Base-by-base conservation (phyloP, 2,797 vertebrate species). In the Poeciliopsis turneri region DNA sequence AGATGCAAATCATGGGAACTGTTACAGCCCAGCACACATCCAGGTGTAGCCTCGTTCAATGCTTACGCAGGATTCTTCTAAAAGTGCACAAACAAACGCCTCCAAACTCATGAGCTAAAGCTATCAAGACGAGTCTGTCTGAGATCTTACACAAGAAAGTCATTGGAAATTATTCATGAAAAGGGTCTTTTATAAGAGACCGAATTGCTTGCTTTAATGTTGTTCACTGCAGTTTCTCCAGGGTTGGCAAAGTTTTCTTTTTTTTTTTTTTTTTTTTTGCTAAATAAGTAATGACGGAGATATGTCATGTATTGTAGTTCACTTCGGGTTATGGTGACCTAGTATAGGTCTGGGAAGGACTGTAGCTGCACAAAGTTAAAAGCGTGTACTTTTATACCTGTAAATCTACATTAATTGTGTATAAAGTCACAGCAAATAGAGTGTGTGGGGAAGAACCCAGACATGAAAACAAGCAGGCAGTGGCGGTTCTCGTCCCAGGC, bases 261-360 rank as follows among this genome's bases (percentile, higher is more conserved):
- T 45, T 43, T 25, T 59, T n/a, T 7, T 28, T 43, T 28, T 15
- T 45, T 15, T 45, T 43, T 25, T 59, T 70, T 45, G 11, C 16
- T 70, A 28, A 70, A 70, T 70, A 70, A 70, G 20, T 73, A 53
- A 73, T 51, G 47, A 51, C 47, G 36, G 20, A 33, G 33, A 36
- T 51, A 51, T 73, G 4, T 73, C 20, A 51, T 53, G 33, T 53
- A 51, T 73, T 73, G 47, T 73, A 12, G 71, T 51, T 39, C 47
- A 25, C 33, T 53, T 73, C 46, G 53, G 72, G 49, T 73, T 39
- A 53, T n/a, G 33, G 30, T 53, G 30, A 73, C 47, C 71, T 36
- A 36, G 11, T 51, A 39, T 6, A 51, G 20, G 13, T 51, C 47
- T 36, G 12, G 20, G 20, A 10, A 36, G 18, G 20, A 39, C 33